Base-by-base conservation (phyloP, 35 echinoderm and acorn worm genomes). In the Eucidaris tribuloides region DNA sequence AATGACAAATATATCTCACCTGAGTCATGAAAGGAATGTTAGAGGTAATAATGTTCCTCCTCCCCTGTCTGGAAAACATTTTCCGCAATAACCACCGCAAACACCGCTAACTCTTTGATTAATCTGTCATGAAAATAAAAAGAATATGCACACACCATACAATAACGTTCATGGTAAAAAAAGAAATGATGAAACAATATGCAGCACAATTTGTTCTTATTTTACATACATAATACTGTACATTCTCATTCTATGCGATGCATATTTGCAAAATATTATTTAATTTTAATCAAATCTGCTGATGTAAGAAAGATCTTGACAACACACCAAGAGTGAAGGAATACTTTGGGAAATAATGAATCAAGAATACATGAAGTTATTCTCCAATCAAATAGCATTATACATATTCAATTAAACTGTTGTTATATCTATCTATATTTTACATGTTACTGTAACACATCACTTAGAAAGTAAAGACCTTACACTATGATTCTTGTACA, bases 1-100 rank as follows among this genome's bases (percentile, higher is more conserved):
- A 64, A 64, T 64, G 61, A 64, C 3, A 0, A 9, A 64, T 17
- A 38, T 44, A 44, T 43, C 68, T 74, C 68, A 74, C 68, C 68
- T 74, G 68, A 74, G 85, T 88, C 85, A 88, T 81, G 85, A 80
- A 29, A 76, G 40, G 62, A 80, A 88, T 36, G 42, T 88, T 43
- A 90, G 41, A 40, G 82, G 83, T 78, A 79, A 37, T 74, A 89
- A 66, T 49, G 38, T 39, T 19, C 87, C 86, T 84, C 77, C 85
- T 71, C 74, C 71, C 46, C 81, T 84, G 46, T 88, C 87, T 80
- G 96, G 96, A 38, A 92, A 79, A 81, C 96, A 99, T 65, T 78
- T 84, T 20, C 96, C 96, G 58, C 96, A 99, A 81, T 87, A 89
- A 15, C 96, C 96, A 57, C 96, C 96, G 54, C 96, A 99, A 22